phyloP scores from a whole-genome alignment of 2,113 vertebrate species.

The Mustela nigripes region DNA sequence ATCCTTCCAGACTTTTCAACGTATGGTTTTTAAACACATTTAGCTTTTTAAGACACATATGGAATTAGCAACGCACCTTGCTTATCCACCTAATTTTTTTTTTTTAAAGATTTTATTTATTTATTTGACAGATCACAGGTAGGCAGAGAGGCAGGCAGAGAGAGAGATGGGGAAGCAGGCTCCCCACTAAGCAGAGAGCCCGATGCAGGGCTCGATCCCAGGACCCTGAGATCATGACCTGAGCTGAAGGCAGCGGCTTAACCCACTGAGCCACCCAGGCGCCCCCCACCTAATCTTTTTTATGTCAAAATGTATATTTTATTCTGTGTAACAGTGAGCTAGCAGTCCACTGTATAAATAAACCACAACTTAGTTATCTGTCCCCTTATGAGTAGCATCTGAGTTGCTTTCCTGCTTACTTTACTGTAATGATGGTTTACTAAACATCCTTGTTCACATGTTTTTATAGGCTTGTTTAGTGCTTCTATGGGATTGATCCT shows the following conservation, averaged over 20 bases:
- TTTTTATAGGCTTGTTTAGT: neutral
- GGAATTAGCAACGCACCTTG: neutral
- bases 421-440: neutral
- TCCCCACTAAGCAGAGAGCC: too few species aligned
- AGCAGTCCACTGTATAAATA: neutral
- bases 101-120: neutral
- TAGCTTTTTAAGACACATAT: neutral
- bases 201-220: too few species aligned
- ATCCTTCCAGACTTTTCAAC: conserved; percentile 19
- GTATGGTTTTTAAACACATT: neutral
- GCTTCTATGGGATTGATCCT: neutral
- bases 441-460: neutral
- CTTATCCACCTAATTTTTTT: conserved; percentile 1
- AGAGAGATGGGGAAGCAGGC: too few species aligned
- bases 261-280: too few species aligned
- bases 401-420: neutral
- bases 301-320: conserved; percentile 30
- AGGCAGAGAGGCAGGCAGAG: too few species aligned
- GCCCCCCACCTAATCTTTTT: neutral
- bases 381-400: neutral
- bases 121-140: too few species aligned
- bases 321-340: neutral
- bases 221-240: too few species aligned
- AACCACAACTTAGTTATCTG: neutral
- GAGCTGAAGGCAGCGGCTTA: too few species aligned